Conservation (phyloP, 1,140 invertebrate genomes). For the Meloidogyne floridensis region DNA sequence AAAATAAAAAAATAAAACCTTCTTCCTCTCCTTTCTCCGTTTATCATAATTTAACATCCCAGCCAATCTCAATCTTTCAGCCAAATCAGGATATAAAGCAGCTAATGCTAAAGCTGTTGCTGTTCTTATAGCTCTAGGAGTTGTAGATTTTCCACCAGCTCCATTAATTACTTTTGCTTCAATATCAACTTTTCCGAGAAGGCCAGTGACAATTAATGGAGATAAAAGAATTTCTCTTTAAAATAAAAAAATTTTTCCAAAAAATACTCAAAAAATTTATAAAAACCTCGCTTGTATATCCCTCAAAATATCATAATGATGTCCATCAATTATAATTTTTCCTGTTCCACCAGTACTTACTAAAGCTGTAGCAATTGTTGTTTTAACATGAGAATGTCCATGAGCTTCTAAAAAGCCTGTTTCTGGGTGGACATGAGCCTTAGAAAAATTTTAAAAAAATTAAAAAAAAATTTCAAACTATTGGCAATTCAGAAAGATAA, state of each 20-base stretch:
- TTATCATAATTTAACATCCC: slow-evolving; percentile 83
- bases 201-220: slow-evolving; percentile 53
- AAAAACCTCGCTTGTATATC: slow-evolving; percentile 50
- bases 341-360: slow-evolving; percentile 57
- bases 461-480: too few species aligned
- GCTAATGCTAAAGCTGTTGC: slow-evolving; percentile 52
- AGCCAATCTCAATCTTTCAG: slow-evolving; percentile 69
- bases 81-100: slow-evolving; percentile 55
- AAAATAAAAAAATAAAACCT: slow-evolving; percentile 69
- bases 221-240: slow-evolving; percentile 57
- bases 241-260: too few species aligned
- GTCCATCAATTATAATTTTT: slow-evolving; percentile 53
- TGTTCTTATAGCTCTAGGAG: slow-evolving; percentile 56
- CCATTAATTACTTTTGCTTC: slow-evolving; percentile 42
- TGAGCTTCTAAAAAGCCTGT: background rate
- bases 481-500: too few species aligned
- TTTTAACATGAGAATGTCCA: background rate
- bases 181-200: slow-evolving; percentile 55
- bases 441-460: background rate
- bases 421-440: background rate
- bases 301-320: slow-evolving; percentile 46
- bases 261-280: too few species aligned
- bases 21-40: slow-evolving; percentile 83
- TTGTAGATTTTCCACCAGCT: slow-evolving; percentile 45
- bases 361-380: background rate